These are phyloP conservation scores for Centrocercus urophasianus DNA, from an alignment of 2,113 vertebrate species.

Conservation along the genomic window DNA sequence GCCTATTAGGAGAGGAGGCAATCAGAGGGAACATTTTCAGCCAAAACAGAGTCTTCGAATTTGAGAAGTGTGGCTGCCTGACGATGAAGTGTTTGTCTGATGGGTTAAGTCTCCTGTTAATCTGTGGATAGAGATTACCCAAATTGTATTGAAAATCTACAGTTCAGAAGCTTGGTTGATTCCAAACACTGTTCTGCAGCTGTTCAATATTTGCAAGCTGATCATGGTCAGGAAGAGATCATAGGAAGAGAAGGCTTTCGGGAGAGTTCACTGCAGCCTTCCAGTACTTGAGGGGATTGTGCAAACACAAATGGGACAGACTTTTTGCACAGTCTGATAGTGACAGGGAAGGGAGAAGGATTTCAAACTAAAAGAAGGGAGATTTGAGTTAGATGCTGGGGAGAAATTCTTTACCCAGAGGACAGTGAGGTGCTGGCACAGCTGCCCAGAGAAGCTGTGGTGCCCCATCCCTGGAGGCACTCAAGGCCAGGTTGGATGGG, in stretches of 20 bases:
- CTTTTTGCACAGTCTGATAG: no score
- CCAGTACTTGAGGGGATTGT: no score
- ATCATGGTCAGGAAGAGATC: neutral
- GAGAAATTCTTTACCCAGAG: no score
- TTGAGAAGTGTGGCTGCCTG: neutral
- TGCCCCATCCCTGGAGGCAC: no score
- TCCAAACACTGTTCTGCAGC: neutral
- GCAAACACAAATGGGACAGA: no score
- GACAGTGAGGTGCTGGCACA: no score
- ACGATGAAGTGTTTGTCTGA: slow-evolving; percentile 12
- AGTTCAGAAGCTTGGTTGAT: neutral
- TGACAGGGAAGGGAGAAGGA: no score
- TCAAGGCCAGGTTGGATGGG: no score
- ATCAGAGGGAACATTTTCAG: neutral
- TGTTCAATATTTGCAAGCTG: neutral
- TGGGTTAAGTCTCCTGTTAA: neutral
- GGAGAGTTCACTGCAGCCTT: no score
- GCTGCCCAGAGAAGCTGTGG: no score
- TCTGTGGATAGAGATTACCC: neutral
- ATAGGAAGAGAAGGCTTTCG: neutral
- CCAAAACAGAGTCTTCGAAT: neutral
- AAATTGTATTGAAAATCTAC: neutral
- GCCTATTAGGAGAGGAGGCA: neutral
- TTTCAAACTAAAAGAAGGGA: no score
- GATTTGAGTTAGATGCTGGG: no score